Percentiles rank a stretch among this genome's conserved stretches.
These are phyloP conservation scores for Natator depressus DNA, from an alignment of 2,113 vertebrate species.

Conservation along the genomic window DNA sequence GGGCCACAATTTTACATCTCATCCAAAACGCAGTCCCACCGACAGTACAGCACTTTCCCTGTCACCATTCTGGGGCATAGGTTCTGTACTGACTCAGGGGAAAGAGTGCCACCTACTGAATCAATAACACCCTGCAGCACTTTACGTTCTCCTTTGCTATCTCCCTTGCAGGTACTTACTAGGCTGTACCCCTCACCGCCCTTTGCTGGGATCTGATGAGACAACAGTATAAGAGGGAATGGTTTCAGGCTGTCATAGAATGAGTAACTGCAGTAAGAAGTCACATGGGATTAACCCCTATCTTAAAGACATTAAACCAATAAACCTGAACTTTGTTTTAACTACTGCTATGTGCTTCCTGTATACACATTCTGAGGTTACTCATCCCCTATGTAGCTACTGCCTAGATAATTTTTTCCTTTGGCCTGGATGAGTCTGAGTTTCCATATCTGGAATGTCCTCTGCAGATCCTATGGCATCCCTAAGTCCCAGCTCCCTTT, in stretches of 20 bases:
- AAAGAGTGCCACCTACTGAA: not conserved
- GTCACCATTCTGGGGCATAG: not conserved
- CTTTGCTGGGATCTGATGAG: slow-evolving; percentile 11
- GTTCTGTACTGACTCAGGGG: not conserved
- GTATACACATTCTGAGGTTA: not conserved
- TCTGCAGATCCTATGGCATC: not conserved
- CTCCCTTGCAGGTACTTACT: not conserved
- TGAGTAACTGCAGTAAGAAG: slow-evolving; percentile 14
- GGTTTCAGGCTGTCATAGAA: not conserved
- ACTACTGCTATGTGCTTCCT: not conserved
- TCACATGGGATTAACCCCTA: not conserved
- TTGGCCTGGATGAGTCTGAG: not conserved
- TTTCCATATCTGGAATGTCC: slow-evolving; percentile 11
- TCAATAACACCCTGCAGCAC: not conserved
- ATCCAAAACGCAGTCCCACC: not conserved
- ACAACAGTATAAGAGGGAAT: not conserved
- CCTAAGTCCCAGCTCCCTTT: not conserved
- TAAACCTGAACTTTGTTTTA: not conserved
- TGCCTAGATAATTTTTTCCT: not conserved
- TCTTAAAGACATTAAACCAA: slow-evolving; percentile 14
- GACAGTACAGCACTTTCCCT: not conserved
- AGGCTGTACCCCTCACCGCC: not conserved
- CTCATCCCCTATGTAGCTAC: not conserved
- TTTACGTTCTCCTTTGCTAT: not conserved
- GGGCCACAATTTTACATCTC: not conserved